Conservation (phyloP, 2,113 vertebrate species). For the Pandion haliaetus region DNA sequence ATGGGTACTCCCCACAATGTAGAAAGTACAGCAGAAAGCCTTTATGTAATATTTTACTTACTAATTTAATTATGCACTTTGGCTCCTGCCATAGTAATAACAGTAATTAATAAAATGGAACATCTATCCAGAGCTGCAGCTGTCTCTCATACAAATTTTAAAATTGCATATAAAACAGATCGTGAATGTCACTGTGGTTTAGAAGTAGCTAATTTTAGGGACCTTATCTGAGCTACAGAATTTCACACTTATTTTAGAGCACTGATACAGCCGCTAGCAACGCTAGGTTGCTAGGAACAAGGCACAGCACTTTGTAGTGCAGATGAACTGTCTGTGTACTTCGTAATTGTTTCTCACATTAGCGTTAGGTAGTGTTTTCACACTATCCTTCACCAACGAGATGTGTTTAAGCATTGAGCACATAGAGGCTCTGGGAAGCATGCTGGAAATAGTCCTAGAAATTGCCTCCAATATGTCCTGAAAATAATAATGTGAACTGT, state of each 20-base stretch:
- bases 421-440: not conserved
- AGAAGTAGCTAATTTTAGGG: slow-evolving; percentile 10
- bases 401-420: not conserved
- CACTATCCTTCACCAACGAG: not conserved
- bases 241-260: not conserved
- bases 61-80: slow-evolving; percentile 31
- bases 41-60: slow-evolving; percentile 40
- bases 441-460: slow-evolving; percentile 30
- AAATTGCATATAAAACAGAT: slow-evolving; percentile 21
- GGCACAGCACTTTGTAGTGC: not conserved
- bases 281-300: not conserved
- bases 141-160: slow-evolving; percentile 20
- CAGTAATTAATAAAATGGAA: slow-evolving; percentile 11
- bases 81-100: slow-evolving; percentile 15
- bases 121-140: not conserved
- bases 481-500: not conserved
- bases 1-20: not conserved
- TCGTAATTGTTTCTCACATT: slow-evolving; percentile 28
- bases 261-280: not conserved
- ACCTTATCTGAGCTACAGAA: not conserved
- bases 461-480: not conserved
- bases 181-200: not conserved
- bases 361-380: slow-evolving; percentile 19
- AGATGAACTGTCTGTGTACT: not conserved
- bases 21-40: slow-evolving; percentile 13